These are phyloP conservation scores for Hycleus cichorii DNA, from an alignment of 1,140 invertebrate species.

Conservation along the genomic window DNA sequence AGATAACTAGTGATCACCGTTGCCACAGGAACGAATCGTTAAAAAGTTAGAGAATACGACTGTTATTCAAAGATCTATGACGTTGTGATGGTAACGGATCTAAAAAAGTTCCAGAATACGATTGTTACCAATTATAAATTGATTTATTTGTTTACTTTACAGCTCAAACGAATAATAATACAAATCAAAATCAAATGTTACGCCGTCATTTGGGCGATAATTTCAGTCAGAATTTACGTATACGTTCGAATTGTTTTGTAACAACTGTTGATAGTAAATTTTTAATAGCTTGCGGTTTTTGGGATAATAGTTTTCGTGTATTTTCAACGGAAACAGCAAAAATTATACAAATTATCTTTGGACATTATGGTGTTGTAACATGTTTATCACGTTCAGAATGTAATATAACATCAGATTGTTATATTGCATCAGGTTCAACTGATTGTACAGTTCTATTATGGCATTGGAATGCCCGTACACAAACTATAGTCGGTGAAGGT, in stretches of 20 bases:
- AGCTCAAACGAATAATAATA: slow-evolving; percentile 63
- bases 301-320: slow-evolving; percentile 98
- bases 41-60: too few relatives aligned
- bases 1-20: too few relatives aligned
- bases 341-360: slow-evolving; percentile 97
- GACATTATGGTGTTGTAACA: slow-evolving; percentile 97
- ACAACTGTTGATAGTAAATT: slow-evolving; percentile 95
- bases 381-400: slow-evolving; percentile 96
- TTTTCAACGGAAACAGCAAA: slow-evolving; percentile 96
- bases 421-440: slow-evolving; percentile 93
- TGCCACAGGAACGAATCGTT: too few relatives aligned
- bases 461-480: slow-evolving; percentile 96
- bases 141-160: slow-evolving; percentile 20
- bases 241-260: slow-evolving; percentile 91
- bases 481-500: slow-evolving; percentile 93
- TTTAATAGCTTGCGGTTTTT: slow-evolving; percentile 97
- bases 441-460: slow-evolving; percentile 97
- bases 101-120: too few relatives aligned
- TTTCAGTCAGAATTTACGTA: slow-evolving; percentile 90
- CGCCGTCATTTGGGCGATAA: slow-evolving; percentile 91
- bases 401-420: slow-evolving; percentile 97
- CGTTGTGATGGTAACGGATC: too few relatives aligned
- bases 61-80: too few relatives aligned
- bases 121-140: background rate
- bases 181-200: slow-evolving; percentile 50